Base-by-base conservation (phyloP, 2,113 vertebrate species). In the Aptenodytes forsteri region DNA sequence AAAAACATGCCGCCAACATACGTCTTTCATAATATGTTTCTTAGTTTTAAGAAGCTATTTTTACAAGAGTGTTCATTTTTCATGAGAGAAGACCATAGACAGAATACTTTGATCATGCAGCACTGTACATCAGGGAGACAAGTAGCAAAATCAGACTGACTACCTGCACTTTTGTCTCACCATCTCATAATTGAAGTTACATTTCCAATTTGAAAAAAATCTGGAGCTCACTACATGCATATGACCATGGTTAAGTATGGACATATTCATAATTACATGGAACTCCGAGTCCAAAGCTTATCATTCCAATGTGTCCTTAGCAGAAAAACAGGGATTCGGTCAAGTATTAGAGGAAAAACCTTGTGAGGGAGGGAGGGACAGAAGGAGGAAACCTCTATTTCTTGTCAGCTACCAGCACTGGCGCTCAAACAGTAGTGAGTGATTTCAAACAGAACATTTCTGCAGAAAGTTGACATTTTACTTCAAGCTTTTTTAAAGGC, bases 21-120 rank as follows among this genome's bases (percentile, higher is more conserved):
- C 0, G 0, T 19, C 44, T 62, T 84, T 66, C 59, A 44, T 44
- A 47, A 29, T 4, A 32, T 0, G 4, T 42, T 55, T 36, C 75
- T 49, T 40, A 21, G 58, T 19, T 38, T 84, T 44, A 44, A 64
- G n/a, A 72, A 69, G 12, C 56, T 78, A 13, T n/a, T 88, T 85
- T 87, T 50, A 61, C 14, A 75, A 17, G 10, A 14, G 6, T 4
- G 12, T 14, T 44, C 27, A 14, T 54, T 79, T 84, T 66, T 75
- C 5, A 2, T 18, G 7, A 13, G 18, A 77, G 27, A 55, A 65
- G 54, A 14, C 14, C n/a, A 61, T 1, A 65, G 49, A 27, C 14
- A 79, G 20, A 50, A 75, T 38, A 40, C 23, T 72, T 76, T 17
- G 32, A 80, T 46, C 36, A 29, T 13, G 62, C 20, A 79, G 46